Conservation (phyloP, 2,113 vertebrate genomes). For the Erinaceus europaeus region DNA sequence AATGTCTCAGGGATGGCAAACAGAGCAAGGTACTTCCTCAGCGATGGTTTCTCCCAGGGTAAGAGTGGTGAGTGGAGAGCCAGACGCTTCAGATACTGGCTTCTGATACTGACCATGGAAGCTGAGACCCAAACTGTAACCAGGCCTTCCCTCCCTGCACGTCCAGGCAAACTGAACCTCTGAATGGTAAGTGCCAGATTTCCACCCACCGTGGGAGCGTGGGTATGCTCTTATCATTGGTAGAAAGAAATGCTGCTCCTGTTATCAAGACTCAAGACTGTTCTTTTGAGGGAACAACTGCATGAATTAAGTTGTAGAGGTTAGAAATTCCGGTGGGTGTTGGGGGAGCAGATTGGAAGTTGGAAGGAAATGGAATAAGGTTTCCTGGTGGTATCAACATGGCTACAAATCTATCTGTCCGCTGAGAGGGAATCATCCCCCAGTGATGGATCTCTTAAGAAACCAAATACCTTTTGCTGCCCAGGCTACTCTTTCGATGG, state of each 20-base stretch:
- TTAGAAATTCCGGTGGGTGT: neutral
- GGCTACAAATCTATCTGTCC: slow-evolving; percentile 1
- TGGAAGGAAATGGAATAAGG: neutral
- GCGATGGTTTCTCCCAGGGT: neutral
- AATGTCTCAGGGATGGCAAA: neutral
- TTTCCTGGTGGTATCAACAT: neutral
- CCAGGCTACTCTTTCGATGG: slow-evolving; percentile 23
- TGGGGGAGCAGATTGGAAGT: neutral
- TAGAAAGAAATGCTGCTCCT: neutral
- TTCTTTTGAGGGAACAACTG: neutral
- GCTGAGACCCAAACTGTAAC: neutral
- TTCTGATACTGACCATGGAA: neutral
- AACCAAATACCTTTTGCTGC: slow-evolving; percentile 52
- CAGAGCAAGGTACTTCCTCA: neutral
- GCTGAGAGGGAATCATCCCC: slow-evolving; percentile 12
- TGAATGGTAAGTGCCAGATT: neutral
- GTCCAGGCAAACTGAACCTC: neutral
- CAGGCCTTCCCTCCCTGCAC: rapidly evolving
- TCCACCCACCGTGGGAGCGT: neutral
- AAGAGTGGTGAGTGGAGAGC: no score
- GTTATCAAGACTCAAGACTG: neutral
- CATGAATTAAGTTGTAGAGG: neutral
- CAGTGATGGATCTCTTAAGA: neutral
- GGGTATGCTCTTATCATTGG: neutral
- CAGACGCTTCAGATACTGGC: rapidly evolving